A percentile compares a stretch with the other conserved stretches of the same genome.
phyloP scores from a whole-genome alignment of 37 sponge, comb jelly and placozoan genomes.

The Chondrilla cf. caribensis region DNA sequence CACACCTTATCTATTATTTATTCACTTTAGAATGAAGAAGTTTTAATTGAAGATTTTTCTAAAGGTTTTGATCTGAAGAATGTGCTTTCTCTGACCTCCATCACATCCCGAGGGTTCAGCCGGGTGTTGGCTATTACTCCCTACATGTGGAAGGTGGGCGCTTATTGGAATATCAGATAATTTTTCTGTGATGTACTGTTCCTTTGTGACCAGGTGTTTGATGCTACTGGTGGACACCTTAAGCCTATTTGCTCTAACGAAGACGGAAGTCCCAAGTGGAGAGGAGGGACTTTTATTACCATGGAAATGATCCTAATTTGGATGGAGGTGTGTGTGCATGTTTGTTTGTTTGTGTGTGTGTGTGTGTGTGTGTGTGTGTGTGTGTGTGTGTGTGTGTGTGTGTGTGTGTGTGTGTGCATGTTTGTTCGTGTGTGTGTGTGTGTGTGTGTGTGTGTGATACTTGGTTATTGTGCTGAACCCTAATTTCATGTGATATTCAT shows the following conservation, averaged over 20 bases:
- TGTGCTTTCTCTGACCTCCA: neutral
- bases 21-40: neutral
- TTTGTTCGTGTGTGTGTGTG: too few relatives aligned
- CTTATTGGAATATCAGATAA: too few relatives aligned
- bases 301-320: slow-evolving; percentile 50
- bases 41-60: slow-evolving; percentile 25
- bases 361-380: too few relatives aligned
- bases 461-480: too few relatives aligned
- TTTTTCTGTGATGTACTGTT: too few relatives aligned
- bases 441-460: too few relatives aligned
- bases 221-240: slow-evolving; percentile 63
- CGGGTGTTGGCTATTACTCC: slow-evolving; percentile 5
- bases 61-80: slow-evolving; percentile 11
- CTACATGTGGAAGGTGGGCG: neutral
- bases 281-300: slow-evolving; percentile 60
- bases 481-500: too few relatives aligned
- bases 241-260: slow-evolving; percentile 52
- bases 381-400: too few relatives aligned
- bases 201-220: slow-evolving; percentile 44
- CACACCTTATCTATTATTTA: neutral
- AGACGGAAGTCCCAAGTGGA: slow-evolving; percentile 24
- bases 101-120: neutral
- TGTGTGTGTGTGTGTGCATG: too few relatives aligned
- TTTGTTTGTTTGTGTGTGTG: too few relatives aligned
- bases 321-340: slow-evolving; percentile 34